Evolutionary conservation across 2,797 vertebrate species (phyloP).

Genomic region (Molossus molossus): DNA sequence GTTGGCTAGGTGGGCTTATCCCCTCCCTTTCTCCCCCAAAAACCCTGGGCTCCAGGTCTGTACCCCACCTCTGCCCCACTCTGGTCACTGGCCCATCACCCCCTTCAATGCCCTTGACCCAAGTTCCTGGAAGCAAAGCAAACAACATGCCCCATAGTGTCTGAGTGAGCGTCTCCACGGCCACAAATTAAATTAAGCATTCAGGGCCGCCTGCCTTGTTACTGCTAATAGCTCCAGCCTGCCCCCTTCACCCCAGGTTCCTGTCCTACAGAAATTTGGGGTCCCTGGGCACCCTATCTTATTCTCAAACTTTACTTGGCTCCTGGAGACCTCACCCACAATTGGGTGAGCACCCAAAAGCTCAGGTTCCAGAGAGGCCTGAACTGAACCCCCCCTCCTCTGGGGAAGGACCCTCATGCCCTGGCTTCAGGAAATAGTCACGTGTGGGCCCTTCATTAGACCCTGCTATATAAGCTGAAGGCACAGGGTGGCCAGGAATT

Average conservation of each 20-base stretch:
- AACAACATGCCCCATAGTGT: conserved; percentile 60
- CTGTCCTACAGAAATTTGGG: conserved; percentile 66
- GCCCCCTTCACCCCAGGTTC: conserved; percentile 15
- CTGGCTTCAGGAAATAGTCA: conserved; percentile 68
- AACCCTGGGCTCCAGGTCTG: conserved; percentile 4
- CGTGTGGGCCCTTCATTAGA: conserved; percentile 77
- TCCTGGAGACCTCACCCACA: conserved; percentile 35
- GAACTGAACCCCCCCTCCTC: background rate
- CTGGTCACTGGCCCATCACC: conserved; percentile 21
- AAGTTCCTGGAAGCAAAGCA: conserved; percentile 82
- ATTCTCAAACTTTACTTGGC: conserved; percentile 65
- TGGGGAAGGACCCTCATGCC: conserved; percentile 11
- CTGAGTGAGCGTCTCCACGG: conserved; percentile 66
- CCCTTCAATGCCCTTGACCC: conserved; percentile 42
- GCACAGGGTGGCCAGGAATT: background rate
- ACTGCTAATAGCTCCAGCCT: background rate
- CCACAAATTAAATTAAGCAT: conserved; percentile 87
- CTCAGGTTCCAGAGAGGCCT: conserved; percentile 1
- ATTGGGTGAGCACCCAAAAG: conserved; percentile 55
- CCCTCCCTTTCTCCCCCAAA: background rate
- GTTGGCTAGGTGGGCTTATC: conserved; percentile 22
- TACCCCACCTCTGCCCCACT: background rate
- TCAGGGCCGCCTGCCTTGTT: conserved; percentile 75
- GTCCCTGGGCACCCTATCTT: conserved; percentile 31
- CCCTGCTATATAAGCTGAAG: conserved; percentile 73